Evolutionary conservation across 2,888 invertebrate genomes (phyloP), one percentile per base, ranked within the genome.

Genomic region (Rhorus exstirpatorius): DNA sequence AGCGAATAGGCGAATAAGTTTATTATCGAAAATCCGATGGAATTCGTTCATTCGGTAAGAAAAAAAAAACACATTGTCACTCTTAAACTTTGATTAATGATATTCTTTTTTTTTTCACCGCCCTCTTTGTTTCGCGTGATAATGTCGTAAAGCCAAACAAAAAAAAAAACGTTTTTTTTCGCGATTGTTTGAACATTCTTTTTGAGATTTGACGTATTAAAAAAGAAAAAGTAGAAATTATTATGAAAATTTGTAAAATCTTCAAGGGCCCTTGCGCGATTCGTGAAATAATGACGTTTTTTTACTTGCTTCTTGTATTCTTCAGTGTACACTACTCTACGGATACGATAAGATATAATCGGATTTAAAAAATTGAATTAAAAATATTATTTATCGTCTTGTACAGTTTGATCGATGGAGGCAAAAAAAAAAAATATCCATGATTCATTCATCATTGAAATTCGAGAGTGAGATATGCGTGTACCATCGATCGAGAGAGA

Each of bases 251-350:
- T 75, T 67, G 78, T 76, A 61, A 53, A 81, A 83, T 78, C 55
- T 46, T 84, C 83, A 85, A 80, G 83, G 75, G 70, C 65, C 76
- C 83, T 86, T 87, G 58, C 84, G 85, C 85, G 86, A 83, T 86
- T 87, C 84, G 84, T 86, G 68, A 80, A 81, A 81, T 75, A 83
- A 89, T 85, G 86, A 87, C 84, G 81, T 87, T 91, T 91, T 90
- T 91, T 91, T 91, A 91, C 91, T 89, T 89, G 91, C 91, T 91
- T 91, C 86, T 86, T 88, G 90, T 90, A 90, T 90, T 88, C 85
- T 88, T 89, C 86, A 86, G 86, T 87, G 87, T 89, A 67, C 31
- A 68, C 41, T 65, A 31, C 6, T 51, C 31, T 67, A 70, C 58
- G 72, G 80, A 83, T 83, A 77, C 68, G n/a, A 63, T 77, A 70